Base-by-base conservation (phyloP, 2,888 invertebrate genomes). In the Eupithecia centaureata region DNA sequence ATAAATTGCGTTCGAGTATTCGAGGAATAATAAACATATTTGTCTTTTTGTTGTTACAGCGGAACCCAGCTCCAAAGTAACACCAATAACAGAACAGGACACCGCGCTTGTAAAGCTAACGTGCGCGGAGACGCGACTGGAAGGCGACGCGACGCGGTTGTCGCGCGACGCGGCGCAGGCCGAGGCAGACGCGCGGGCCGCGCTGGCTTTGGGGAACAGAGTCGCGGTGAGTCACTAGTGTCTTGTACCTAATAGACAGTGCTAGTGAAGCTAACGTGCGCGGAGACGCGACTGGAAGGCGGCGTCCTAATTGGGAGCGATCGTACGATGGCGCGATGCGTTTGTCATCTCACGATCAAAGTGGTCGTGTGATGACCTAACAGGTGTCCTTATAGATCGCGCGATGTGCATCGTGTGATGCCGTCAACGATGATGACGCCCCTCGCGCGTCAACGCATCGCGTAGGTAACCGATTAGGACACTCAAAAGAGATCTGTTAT, bases 21-120 rank as follows among this genome's bases (percentile, higher is more conserved):
- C 18, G n/a, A 5, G 18, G 15, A 7, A 38, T 38, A 33, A 33
- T 7, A 33, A 33, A 12, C 38, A 12, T 38, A 38, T 12, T 38
- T 3, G 3, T 38, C 3, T 15, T n/a, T 30, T 57, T 56, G 4
- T 25, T 25, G 22, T 61, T 62, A 2, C 82, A 92, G 92, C 92
- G 4, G 90, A 90, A 8, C 81, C 85, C 0, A 84, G 86, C 69
- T 85, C 84, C 71, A 89, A 85, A 67, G 91, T 81, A 0, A 63
- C 81, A 0, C 85, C 86, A 0, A 84, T 93, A 0, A 85, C 88
- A 0, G 87, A 89, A 30, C 70, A 86, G 0, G 92, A 93, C 61
- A 87, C 86, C 22, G 91, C 92, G 0, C 71, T 90, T 0, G 90
- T 86, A 8, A 84, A 85, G 30, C 77, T 93, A 33, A 71, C 82